Evolutionary conservation across 2,113 vertebrate genomes (phyloP).

Genomic region (Athene noctua): DNA sequence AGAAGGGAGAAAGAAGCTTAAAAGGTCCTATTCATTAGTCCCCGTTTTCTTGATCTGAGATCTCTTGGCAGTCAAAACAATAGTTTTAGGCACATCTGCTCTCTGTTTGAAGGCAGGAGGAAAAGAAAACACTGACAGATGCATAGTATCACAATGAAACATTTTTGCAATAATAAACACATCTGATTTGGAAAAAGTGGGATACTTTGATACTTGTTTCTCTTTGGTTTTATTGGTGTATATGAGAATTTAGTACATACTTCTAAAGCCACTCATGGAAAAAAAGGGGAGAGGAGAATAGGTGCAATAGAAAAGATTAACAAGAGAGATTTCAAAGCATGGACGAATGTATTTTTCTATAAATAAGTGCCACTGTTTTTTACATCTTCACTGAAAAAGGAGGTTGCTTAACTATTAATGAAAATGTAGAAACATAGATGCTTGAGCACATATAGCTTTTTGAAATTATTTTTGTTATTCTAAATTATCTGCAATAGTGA

Average conservation of each 20-base stretch:
- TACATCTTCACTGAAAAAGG: neutral
- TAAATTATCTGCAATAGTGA: neutral
- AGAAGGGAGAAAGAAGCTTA: neutral
- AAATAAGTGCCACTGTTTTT: neutral
- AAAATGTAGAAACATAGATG: neutral
- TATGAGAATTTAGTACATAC: neutral
- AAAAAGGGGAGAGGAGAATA: neutral
- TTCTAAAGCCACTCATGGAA: neutral
- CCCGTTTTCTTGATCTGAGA: neutral
- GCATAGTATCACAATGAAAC: neutral
- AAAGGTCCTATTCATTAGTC: neutral
- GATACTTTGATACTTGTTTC: neutral
- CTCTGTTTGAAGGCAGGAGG: neutral
- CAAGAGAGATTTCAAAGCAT: neutral
- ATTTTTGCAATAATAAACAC: neutral
- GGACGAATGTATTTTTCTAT: neutral
- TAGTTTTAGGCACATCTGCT: neutral
- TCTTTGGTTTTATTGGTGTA: neutral
- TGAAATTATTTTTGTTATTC: neutral
- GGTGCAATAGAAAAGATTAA: neutral
- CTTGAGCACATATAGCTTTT: neutral
- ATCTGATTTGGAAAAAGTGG: neutral
- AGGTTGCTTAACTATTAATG: neutral
- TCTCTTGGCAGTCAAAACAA: neutral
- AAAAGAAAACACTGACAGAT: neutral